phyloP scores from a whole-genome alignment of 2,888 invertebrate genomes.

The Thecocarcelia acutangulata region DNA sequence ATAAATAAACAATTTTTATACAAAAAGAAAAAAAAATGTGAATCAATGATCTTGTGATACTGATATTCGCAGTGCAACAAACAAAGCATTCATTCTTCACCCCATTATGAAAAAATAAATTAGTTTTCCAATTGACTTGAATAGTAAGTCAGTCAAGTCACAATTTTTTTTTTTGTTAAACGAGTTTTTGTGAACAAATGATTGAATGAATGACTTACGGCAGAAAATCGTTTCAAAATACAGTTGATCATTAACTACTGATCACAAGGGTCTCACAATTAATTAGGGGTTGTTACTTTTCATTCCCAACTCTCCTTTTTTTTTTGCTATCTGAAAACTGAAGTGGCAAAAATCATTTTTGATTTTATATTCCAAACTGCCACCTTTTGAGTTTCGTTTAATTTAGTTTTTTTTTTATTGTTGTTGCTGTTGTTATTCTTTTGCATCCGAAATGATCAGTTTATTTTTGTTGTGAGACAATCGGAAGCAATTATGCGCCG shows the following conservation, averaged over 20 bases:
- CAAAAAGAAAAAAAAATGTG: conserved; percentile 6
- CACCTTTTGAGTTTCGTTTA: conserved; percentile 36
- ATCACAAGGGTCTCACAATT: conserved; percentile 67
- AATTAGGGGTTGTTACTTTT: conserved; percentile 65
- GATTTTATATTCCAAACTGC: conserved; percentile 22
- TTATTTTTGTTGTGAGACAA: conserved; percentile 43
- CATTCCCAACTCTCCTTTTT: conserved; percentile 37
- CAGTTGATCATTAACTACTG: conserved; percentile 62
- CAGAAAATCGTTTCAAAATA: conserved; percentile 12
- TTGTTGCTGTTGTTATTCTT: too few species aligned
- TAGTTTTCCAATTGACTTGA: conserved; percentile 69
- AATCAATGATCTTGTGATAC: conserved; percentile 46
- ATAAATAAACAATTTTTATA: not conserved
- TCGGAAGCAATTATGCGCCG: conserved; percentile 58
- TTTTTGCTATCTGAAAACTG: conserved; percentile 45
- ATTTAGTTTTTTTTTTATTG: not conserved
- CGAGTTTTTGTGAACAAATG: conserved; percentile 26
- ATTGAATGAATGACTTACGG: conserved; percentile 7
- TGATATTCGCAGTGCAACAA: conserved; percentile 23
- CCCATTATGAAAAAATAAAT: conserved; percentile 60
- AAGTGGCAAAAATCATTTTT: conserved; percentile 59
- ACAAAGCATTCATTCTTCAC: conserved; percentile 29
- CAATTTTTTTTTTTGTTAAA: conserved; percentile 43
- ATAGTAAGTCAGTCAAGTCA: conserved; percentile 66
- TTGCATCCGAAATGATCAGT: conserved; percentile 11